phyloP scores from a whole-genome alignment of 2,113 vertebrate genomes.

The Menidia beryllina region DNA sequence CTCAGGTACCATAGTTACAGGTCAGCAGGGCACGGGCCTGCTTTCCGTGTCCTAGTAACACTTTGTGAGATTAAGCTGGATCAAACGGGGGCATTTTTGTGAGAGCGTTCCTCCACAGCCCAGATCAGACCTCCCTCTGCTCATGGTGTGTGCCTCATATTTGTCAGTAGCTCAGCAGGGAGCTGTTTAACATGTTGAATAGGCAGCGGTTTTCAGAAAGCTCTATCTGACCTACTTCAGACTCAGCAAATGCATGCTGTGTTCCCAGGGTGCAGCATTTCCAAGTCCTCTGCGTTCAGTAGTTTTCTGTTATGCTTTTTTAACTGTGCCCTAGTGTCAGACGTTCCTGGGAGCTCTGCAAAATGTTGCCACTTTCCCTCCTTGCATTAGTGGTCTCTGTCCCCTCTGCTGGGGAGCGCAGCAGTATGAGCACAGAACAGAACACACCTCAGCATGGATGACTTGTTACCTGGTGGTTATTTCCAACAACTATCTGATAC shows the following conservation, averaged over 20 bases:
- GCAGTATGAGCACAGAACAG: too few species aligned
- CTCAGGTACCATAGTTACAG: slow-evolving; percentile 76
- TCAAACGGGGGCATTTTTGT: neutral
- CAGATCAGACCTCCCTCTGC: neutral
- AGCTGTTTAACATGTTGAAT: too few species aligned
- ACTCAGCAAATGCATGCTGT: neutral
- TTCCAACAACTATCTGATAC: too few species aligned
- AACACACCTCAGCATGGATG: too few species aligned
- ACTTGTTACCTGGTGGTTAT: too few species aligned
- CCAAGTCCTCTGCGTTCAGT: neutral
- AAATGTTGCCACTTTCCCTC: too few species aligned
- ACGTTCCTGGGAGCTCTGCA: too few species aligned
- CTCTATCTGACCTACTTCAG: neutral
- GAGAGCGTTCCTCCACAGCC: neutral
- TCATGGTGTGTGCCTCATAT: neutral
- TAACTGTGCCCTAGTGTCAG: neutral
- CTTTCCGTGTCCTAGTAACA: slow-evolving; percentile 47
- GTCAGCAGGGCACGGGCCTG: slow-evolving; percentile 42
- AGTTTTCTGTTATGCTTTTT: neutral
- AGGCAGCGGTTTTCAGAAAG: neutral
- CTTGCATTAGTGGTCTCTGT: too few species aligned
- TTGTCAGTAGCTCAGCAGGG: slow-evolving; percentile 3
- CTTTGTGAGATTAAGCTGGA: slow-evolving; percentile 21
- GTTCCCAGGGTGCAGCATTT: neutral
- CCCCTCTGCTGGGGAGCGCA: too few species aligned